These are phyloP conservation scores for Monopterus albus DNA, from an alignment of 2,113 vertebrate genomes.

Conservation along the genomic window DNA sequence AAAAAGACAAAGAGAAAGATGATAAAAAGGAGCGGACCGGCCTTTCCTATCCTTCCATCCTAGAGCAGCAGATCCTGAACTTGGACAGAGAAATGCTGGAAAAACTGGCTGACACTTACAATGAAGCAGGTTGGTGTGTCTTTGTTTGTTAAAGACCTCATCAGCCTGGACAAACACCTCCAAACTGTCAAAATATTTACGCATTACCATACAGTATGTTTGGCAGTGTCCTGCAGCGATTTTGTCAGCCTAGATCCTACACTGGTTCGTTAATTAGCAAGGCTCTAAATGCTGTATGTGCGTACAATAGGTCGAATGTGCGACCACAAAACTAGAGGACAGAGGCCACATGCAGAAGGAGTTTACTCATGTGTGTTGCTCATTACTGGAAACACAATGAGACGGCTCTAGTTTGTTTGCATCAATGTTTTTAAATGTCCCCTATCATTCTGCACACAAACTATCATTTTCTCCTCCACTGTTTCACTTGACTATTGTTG, in stretches of 20 bases:
- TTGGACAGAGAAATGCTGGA: conserved; percentile 94
- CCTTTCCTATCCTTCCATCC: conserved; percentile 90
- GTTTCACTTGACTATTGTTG: conserved; percentile 55
- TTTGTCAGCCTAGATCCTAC: background rate
- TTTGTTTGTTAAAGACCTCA: background rate
- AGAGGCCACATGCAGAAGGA: conserved; percentile 11
- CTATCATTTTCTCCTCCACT: conserved; percentile 48
- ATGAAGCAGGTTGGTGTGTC: conserved; percentile 91
- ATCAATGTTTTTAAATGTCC: conserved; percentile 22
- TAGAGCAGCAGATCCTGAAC: conserved; percentile 93
- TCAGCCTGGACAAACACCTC: background rate
- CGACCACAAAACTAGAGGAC: conserved; percentile 10
- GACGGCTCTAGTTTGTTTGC: background rate
- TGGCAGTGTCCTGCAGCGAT: background rate
- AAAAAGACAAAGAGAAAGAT: conserved; percentile 88
- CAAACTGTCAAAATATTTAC: too few species aligned
- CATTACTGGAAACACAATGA: conserved; percentile 10
- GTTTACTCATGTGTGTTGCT: background rate
- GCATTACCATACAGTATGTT: too few species aligned
- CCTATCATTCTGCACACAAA: conserved; percentile 34
- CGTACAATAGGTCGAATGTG: background rate
- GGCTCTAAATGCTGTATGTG: background rate
- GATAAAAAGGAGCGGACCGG: conserved; percentile 89
- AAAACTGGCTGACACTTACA: conserved; percentile 91
- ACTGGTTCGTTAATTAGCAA: background rate